Evolutionary conservation across 2,113 vertebrate genomes (phyloP).

Genomic region (Pelecanus crispus): DNA sequence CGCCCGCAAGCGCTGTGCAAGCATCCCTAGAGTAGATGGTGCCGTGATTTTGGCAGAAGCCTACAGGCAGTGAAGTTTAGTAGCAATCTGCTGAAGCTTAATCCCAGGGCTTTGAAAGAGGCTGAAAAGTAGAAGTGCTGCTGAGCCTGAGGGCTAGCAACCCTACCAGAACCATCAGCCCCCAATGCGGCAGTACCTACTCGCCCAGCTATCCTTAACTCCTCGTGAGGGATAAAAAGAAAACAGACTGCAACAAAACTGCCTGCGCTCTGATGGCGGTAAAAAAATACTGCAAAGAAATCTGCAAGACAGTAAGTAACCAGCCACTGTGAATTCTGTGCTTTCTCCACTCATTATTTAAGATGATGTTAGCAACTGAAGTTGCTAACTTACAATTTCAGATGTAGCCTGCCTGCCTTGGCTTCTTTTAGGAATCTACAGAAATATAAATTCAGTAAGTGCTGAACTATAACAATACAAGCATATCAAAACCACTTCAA

Average conservation of each 20-base stretch:
- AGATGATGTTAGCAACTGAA: not conserved
- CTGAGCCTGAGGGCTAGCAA: too few species aligned
- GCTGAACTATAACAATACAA: not conserved
- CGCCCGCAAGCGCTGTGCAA: not conserved
- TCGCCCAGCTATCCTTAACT: not conserved
- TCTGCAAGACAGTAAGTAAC: not conserved
- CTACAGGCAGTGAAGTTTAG: not conserved
- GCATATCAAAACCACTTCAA: not conserved
- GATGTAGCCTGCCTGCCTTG: not conserved
- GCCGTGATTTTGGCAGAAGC: not conserved
- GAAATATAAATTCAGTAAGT: not conserved
- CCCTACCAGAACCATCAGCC: not conserved
- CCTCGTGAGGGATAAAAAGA: not conserved
- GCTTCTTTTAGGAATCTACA: not conserved
- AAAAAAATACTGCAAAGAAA: not conserved
- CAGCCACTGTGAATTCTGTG: accelerated
- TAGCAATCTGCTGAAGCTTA: accelerated
- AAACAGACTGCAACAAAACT: not conserved
- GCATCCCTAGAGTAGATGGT: not conserved
- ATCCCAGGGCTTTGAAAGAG: too few species aligned
- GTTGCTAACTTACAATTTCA: not conserved
- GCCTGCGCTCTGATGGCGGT: not conserved
- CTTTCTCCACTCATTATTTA: not conserved
- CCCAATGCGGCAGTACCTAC: not conserved
- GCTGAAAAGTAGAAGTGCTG: not conserved